These are phyloP conservation scores for Leptothorax acervorum DNA, from an alignment of 2,888 invertebrate species.

Conservation along the genomic window DNA sequence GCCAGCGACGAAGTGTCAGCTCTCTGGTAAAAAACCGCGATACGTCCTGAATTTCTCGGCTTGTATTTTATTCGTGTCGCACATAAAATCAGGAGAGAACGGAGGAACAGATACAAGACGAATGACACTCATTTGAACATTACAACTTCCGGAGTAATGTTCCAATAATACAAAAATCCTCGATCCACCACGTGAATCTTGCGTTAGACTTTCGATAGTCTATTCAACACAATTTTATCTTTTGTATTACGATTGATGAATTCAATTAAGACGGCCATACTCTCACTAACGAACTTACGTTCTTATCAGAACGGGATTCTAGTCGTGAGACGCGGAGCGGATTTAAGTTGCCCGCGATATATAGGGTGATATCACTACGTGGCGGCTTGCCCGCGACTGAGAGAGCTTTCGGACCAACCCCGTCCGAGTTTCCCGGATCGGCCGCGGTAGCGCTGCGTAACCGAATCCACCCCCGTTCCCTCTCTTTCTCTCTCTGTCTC, in stretches of 20 bases:
- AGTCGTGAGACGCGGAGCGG: constrained; percentile 26
- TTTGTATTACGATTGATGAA: neutral
- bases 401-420: constrained; percentile 80
- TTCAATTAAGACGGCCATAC: neutral
- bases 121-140: neutral
- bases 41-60: constrained; percentile 42
- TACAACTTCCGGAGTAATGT: neutral
- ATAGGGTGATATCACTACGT: constrained; percentile 76
- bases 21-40: constrained; percentile 29
- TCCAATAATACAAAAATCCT: neutral
- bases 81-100: neutral
- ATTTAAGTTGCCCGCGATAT: constrained; percentile 62
- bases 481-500: constrained; percentile 12
- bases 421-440: constrained; percentile 78
- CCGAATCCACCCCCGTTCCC: constrained; percentile 67
- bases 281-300: constrained; percentile 45
- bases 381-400: constrained; percentile 82
- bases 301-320: constrained; percentile 22
- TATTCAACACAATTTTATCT: neutral
- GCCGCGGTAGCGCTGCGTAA: constrained; percentile 79
- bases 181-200: constrained; percentile 42
- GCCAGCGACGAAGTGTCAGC: neutral
- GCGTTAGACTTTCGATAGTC: neutral
- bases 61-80: constrained; percentile 24
- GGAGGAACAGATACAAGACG: neutral